Base-by-base conservation (phyloP, 2,888 invertebrate species). In the Diploptera punctata region DNA sequence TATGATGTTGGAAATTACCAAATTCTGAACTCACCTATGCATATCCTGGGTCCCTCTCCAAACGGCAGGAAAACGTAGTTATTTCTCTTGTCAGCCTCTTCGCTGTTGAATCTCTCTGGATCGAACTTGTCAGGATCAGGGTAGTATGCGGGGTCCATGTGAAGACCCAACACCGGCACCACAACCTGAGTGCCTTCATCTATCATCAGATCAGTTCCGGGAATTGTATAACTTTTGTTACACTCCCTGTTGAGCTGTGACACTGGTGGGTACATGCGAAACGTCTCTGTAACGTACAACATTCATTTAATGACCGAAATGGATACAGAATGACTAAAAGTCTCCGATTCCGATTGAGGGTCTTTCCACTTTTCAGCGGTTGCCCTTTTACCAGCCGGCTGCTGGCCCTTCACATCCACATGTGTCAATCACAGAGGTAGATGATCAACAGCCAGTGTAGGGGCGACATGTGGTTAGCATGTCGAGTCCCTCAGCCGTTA, bases 221-320 rank as follows among this genome's bases (percentile, higher is more conserved):
- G 87, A 74, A 88, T 80, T 65, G 78, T 79, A 78, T 87, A 88
- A 13, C 81, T 79, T 75, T 84, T 82, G 18, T 85, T 87, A 77
- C 87, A 87, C 77, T 83, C 84, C 60, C 88, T 80, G 16, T 85
- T 80, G 67, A 87, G 81, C 26, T 85, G 80, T 1, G 86, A 84
- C 1, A 87, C 87, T 5, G 88, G 86, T 5, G 89, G 88, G 79
- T 88, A 87, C 79, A 88, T 86, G 47, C 89, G 81, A 76, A 89
- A 80, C 1, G 88, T 87, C 81, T 89, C 89, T 87, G 79, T 49
- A 81, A 81, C 13, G 13, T 1, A 52, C n/a, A n/a, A n/a, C n/a
- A n/a, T n/a, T n/a, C n/a, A n/a, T n/a, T n/a, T n/a, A n/a, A n/a
- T n/a, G n/a, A n/a, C n/a, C n/a, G n/a, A n/a, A n/a, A n/a, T n/a